phyloP scores from a whole-genome alignment of 2,888 invertebrate genomes.

The Carcina quercana region DNA sequence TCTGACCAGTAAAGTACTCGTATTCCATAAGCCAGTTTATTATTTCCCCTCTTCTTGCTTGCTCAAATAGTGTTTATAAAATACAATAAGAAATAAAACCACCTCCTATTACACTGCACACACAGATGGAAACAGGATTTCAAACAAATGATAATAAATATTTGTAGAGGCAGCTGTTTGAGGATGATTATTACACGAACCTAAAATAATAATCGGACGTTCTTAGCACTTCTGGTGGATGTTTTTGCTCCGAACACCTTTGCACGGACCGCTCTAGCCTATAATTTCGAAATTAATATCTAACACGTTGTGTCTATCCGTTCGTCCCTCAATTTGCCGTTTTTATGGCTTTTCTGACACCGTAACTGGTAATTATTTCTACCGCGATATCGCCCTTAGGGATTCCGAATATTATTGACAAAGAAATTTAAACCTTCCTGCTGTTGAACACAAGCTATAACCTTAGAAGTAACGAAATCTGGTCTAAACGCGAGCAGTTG shows the following conservation, averaged over 20 bases:
- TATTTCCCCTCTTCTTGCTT: too few relatives aligned
- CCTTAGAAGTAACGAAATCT: slow-evolving; percentile 6
- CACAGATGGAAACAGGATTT: too few relatives aligned
- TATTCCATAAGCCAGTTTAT: too few relatives aligned
- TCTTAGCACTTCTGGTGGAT: slow-evolving; percentile 68
- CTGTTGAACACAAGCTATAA: slow-evolving; percentile 2
- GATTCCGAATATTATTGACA: slow-evolving; percentile 20
- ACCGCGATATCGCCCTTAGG: slow-evolving; percentile 44
- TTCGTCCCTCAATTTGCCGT: slow-evolving; percentile 57
- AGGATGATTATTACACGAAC: slow-evolving; percentile 51
- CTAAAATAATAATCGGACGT: slow-evolving; percentile 61
- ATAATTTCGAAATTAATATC: slow-evolving; percentile 71
- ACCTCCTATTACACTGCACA: too few relatives aligned
- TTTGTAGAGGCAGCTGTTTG: slow-evolving; percentile 69
- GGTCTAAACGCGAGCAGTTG: slow-evolving; percentile 12
- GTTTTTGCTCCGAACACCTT: slow-evolving; percentile 61
- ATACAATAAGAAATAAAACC: too few relatives aligned
- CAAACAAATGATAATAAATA: slow-evolving; percentile 63
- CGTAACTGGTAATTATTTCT: slow-evolving; percentile 58
- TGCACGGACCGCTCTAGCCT: slow-evolving; percentile 47
- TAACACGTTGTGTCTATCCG: slow-evolving; percentile 70
- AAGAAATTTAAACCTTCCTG: slow-evolving; percentile 6
- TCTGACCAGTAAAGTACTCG: too few relatives aligned
- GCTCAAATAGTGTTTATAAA: too few relatives aligned
- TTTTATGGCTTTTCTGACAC: slow-evolving; percentile 60